Evolutionary conservation across 2,113 vertebrate species (phyloP).

Genomic region (Thymallus thymallus): DNA sequence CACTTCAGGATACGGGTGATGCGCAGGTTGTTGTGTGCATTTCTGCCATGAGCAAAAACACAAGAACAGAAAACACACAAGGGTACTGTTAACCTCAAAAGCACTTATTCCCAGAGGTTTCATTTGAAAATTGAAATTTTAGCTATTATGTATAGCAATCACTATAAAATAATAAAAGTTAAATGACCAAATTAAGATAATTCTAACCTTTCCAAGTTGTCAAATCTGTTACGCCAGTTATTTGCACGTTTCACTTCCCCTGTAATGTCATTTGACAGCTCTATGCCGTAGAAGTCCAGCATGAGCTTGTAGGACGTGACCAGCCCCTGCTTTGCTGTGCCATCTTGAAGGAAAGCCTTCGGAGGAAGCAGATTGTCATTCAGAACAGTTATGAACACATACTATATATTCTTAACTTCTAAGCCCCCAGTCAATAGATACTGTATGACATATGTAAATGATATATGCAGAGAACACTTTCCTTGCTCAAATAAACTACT

Average conservation of each 20-base stretch:
- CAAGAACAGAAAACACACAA: neutral
- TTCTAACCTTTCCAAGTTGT: slow-evolving; percentile 83
- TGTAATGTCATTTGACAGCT: slow-evolving; percentile 55
- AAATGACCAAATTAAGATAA: neutral
- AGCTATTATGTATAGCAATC: too few species aligned
- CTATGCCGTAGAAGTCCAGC: slow-evolving; percentile 90
- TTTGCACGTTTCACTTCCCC: slow-evolving; percentile 73
- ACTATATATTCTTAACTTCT: too few species aligned
- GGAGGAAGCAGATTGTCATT: neutral
- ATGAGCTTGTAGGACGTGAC: slow-evolving; percentile 85
- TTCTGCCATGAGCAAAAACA: slow-evolving; percentile 58
- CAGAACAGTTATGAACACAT: neutral
- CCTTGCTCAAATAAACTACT: slow-evolving; percentile 8
- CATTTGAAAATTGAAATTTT: too few species aligned
- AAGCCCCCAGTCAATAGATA: too few species aligned
- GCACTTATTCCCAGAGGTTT: too few species aligned
- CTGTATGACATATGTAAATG: too few species aligned
- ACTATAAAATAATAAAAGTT: too few species aligned
- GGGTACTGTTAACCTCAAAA: neutral
- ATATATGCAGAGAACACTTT: neutral
- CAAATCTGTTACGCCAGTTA: slow-evolving; percentile 78
- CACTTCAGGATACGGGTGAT: slow-evolving; percentile 95
- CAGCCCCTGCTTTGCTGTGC: slow-evolving; percentile 67
- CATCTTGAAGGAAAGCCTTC: slow-evolving; percentile 73
- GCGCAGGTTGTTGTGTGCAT: slow-evolving; percentile 85